Evolutionary conservation across 2,113 vertebrate genomes (phyloP).

Genomic region (Tonatia bakeri): DNA sequence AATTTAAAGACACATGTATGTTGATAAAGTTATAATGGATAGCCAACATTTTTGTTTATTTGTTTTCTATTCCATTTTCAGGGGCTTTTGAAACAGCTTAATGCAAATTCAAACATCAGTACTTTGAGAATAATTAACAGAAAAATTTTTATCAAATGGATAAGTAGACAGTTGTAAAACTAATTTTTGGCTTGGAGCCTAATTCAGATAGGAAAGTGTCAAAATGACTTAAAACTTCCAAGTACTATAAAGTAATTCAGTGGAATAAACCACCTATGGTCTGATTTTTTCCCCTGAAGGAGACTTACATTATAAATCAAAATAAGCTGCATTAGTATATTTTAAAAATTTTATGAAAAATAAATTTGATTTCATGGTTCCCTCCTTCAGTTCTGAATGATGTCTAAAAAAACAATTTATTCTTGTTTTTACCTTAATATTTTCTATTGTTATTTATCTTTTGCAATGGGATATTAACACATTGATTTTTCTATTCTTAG

Average conservation of each 20-base stretch:
- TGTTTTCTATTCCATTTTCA: not conserved
- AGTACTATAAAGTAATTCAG: not conserved
- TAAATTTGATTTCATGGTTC: not conserved
- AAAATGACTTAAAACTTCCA: conserved; percentile 4
- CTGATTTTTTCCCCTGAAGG: not conserved
- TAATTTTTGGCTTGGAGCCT: not conserved
- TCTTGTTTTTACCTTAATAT: not conserved
- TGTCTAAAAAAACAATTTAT: not conserved
- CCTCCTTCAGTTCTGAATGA: not conserved
- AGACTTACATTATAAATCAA: not conserved
- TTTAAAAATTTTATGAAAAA: not conserved
- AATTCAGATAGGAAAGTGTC: not conserved
- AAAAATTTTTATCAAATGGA: not conserved
- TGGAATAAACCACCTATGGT: not conserved
- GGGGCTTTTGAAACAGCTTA: conserved; percentile 4
- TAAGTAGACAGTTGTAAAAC: conserved; percentile 15
- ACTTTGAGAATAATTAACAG: conserved; percentile 11
- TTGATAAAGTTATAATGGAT: not conserved
- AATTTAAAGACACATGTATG: not conserved
- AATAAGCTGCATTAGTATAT: not conserved
- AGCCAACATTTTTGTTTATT: not conserved
- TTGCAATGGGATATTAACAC: not conserved
- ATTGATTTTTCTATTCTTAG: not conserved
- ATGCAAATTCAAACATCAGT: not conserved
- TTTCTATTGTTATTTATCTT: not conserved